These are phyloP conservation scores for Clanis bilineata DNA, from an alignment of 2,888 invertebrate species.

Conservation along the genomic window DNA sequence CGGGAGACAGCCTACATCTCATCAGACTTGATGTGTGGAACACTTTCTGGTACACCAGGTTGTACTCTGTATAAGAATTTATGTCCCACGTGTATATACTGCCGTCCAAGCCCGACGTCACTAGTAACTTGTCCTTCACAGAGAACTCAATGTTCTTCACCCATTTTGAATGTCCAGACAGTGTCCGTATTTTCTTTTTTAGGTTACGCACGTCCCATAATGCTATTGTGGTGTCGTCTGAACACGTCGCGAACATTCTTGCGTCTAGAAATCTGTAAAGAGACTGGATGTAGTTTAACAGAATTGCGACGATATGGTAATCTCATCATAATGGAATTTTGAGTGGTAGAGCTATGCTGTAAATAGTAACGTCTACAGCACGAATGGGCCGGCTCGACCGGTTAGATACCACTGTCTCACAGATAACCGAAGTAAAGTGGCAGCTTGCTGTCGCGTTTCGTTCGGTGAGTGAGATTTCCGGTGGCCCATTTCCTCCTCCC, in stretches of 20 bases:
- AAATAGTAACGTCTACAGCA: too few species aligned
- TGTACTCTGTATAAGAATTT: conserved; percentile 91
- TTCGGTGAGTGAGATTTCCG: too few species aligned
- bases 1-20: conserved; percentile 93
- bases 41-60: conserved; percentile 89
- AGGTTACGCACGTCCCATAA: conserved; percentile 96
- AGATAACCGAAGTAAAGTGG: too few species aligned
- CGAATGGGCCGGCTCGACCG: too few species aligned
- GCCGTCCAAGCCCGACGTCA: conserved; percentile 96
- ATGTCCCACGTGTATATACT: conserved; percentile 97
- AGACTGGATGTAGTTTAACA: neutral
- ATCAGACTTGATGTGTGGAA: conserved; percentile 93
- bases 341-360: too few species aligned
- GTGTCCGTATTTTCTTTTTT: conserved; percentile 87
- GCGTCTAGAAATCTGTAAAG: conserved; percentile 90
- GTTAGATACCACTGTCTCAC: too few species aligned
- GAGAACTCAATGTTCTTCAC: conserved; percentile 98
- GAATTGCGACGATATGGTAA: neutral
- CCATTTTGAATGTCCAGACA: conserved; percentile 96
- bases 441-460: too few species aligned
- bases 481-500: too few species aligned
- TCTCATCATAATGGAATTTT: neutral
- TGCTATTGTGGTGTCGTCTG: conserved; percentile 96
- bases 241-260: conserved; percentile 95
- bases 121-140: conserved; percentile 89